These are phyloP conservation scores for Pseudorhombus dupliciocellatus DNA, from an alignment of 2,113 vertebrate species.

Conservation along the genomic window DNA sequence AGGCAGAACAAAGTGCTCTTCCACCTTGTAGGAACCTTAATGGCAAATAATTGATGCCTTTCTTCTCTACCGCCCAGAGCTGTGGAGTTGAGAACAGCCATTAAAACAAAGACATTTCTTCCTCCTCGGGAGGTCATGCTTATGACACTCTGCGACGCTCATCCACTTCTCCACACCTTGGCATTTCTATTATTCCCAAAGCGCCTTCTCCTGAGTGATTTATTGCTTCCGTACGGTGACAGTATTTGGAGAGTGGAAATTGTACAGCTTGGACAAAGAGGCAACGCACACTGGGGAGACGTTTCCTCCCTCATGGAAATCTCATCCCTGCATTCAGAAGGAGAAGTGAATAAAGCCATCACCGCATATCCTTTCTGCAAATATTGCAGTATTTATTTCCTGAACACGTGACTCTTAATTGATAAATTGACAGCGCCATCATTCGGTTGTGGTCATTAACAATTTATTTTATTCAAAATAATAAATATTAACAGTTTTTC, in stretches of 20 bases:
- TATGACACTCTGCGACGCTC: conserved; percentile 27
- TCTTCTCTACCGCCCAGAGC: conserved; percentile 12
- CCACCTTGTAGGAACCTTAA: conserved; percentile 38
- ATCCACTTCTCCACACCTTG: conserved; percentile 37
- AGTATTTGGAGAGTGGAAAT: conserved; percentile 41
- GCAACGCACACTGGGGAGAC: neutral
- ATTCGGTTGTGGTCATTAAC: conserved; percentile 4
- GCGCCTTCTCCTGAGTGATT: conserved; percentile 46
- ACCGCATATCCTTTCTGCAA: neutral
- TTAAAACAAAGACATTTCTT: conserved; percentile 45
- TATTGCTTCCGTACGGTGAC: conserved; percentile 29
- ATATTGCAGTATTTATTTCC: neutral
- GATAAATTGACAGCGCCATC: neutral
- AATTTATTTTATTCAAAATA: conserved; percentile 53
- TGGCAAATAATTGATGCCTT: conserved; percentile 42
- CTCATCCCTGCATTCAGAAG: conserved; percentile 9
- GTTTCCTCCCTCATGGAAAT: conserved; percentile 17
- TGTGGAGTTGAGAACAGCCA: conserved; percentile 40
- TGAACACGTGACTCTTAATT: neutral
- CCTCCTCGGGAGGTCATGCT: conserved; percentile 4
- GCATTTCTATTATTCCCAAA: conserved; percentile 35
- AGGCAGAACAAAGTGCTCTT: conserved; percentile 1
- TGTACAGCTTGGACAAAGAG: conserved; percentile 7
- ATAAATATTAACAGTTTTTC: conserved; percentile 65
- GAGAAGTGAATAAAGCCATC: neutral